Percentiles rank a stretch among this genome's conserved stretches.
These are phyloP conservation scores for Virgularia gustaviana DNA, from an alignment of 92 coral and sea anemone genomes.

Conservation along the genomic window DNA sequence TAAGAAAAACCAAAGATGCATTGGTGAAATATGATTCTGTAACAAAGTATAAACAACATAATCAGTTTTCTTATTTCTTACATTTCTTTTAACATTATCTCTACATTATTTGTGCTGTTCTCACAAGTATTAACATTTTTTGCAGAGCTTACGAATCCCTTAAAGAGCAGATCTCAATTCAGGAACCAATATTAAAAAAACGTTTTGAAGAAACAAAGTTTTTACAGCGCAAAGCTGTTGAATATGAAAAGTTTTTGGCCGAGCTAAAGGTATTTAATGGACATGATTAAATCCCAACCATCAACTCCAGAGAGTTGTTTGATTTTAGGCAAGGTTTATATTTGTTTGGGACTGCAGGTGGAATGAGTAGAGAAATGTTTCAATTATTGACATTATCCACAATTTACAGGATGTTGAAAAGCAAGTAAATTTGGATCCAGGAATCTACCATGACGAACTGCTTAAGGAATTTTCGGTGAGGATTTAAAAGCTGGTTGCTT, in stretches of 20 bases:
- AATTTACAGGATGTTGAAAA: slow-evolving; percentile 56
- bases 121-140: neutral
- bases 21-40: slow-evolving; percentile 58
- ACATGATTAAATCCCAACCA: neutral
- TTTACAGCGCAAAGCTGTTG: slow-evolving; percentile 67
- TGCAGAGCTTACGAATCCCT: slow-evolving; percentile 75
- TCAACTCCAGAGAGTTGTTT: neutral
- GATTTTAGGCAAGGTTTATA: no score
- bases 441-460: slow-evolving; percentile 56
- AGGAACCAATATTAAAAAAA: slow-evolving; percentile 71
- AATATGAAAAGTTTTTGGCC: slow-evolving; percentile 65
- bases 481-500: neutral
- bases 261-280: slow-evolving; percentile 60
- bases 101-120: neutral
- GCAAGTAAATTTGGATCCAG: slow-evolving; percentile 59
- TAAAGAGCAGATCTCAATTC: slow-evolving; percentile 67
- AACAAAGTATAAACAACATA: slow-evolving; percentile 46
- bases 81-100: neutral
- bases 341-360: no score
- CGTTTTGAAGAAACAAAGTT: slow-evolving; percentile 81
- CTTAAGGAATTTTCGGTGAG: neutral
- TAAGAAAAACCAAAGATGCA: slow-evolving; percentile 72
- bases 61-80: neutral
- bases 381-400: neutral
- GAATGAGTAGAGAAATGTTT: no score